These are phyloP conservation scores for Albula glossodonta DNA, from an alignment of 2,113 vertebrate genomes.

Conservation along the genomic window DNA sequence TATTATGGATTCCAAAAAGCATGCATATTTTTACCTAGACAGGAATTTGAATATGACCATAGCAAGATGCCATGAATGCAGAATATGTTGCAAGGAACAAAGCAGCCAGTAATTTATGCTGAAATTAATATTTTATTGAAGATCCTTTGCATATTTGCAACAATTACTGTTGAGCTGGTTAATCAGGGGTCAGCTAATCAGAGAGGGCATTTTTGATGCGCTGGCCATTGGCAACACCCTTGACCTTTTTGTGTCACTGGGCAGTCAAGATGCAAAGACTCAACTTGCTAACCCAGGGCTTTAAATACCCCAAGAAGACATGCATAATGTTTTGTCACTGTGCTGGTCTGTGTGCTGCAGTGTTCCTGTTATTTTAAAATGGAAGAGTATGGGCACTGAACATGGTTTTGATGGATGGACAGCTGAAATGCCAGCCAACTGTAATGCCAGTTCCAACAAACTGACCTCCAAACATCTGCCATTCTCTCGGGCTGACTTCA, in stretches of 20 bases:
- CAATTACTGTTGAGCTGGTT: background rate
- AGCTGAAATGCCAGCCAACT: conserved; percentile 6
- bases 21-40: background rate
- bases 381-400: background rate
- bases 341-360: background rate
- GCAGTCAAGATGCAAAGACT: background rate
- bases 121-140: background rate
- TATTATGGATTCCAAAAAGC: too few relatives aligned
- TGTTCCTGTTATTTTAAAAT: background rate
- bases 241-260: background rate
- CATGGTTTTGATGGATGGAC: background rate
- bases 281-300: background rate
- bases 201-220: background rate
- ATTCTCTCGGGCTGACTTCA: background rate
- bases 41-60: background rate
- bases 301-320: background rate
- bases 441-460: background rate
- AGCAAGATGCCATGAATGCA: background rate
- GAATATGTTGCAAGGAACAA: background rate
- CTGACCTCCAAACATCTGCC: background rate
- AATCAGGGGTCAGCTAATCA: background rate
- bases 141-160: background rate
- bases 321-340: background rate
- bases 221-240: background rate
- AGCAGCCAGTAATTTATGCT: background rate